Conservation (phyloP, 2,113 vertebrate genomes). For the Vidua chalybeata region DNA sequence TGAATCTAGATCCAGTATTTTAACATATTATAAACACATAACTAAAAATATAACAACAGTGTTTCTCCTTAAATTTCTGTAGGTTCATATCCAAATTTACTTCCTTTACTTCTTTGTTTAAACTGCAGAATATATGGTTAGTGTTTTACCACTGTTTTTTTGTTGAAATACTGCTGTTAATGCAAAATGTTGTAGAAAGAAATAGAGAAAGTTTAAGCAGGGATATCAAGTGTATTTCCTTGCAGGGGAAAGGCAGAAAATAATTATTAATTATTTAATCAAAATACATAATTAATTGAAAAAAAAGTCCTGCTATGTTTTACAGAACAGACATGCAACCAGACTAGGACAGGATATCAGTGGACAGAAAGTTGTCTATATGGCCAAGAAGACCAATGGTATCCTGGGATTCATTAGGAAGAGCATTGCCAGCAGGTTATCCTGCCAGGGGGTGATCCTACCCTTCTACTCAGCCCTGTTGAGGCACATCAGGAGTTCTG, state of each 20-base stretch:
- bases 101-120: not conserved
- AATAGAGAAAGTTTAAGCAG: not conserved
- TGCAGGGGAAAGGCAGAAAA: not conserved
- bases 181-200: not conserved
- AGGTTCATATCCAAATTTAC: not conserved
- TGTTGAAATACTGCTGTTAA: not conserved
- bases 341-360: not conserved
- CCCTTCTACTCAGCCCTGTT: not conserved
- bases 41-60: not conserved
- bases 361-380: not conserved
- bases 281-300: not conserved
- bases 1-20: not conserved
- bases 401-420: not conserved
- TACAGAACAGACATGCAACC: not conserved
- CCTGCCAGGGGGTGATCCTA: not conserved
- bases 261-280: not conserved
- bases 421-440: accelerated
- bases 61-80: not conserved
- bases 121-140: not conserved
- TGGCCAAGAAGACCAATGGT: not conserved
- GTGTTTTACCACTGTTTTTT: not conserved
- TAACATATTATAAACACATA: not conserved
- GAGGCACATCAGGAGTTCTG: not conserved
- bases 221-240: not conserved
- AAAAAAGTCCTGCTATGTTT: not conserved